Evolutionary conservation across 1,140 invertebrate species (phyloP).

Genomic region (Tetragnatha versicolor): DNA sequence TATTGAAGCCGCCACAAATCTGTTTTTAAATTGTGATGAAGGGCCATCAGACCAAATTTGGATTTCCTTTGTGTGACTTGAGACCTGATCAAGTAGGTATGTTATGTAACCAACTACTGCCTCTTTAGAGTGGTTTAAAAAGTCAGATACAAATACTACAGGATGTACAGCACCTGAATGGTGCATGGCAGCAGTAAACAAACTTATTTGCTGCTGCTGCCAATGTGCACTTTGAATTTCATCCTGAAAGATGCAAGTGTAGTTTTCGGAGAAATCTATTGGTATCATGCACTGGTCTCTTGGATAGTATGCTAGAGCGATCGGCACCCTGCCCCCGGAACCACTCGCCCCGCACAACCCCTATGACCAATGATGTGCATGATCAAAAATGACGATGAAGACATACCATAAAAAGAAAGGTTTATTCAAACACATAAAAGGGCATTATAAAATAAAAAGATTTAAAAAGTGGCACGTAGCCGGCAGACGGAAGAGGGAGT

Average conservation of each 20-base stretch:
- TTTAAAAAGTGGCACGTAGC: no score
- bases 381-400: no score
- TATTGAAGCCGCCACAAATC: neutral
- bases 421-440: no score
- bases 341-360: no score
- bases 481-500: no score
- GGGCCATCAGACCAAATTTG: slow-evolving; percentile 13
- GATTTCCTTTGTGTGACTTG: neutral
- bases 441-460: no score
- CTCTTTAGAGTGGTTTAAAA: neutral
- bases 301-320: no score
- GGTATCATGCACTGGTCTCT: no score
- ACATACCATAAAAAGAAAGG: no score
- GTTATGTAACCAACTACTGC: neutral
- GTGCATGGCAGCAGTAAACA: neutral
- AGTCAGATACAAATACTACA: neutral
- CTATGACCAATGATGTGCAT: no score
- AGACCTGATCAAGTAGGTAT: neutral
- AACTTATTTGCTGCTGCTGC: neutral
- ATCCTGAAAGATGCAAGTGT: neutral
- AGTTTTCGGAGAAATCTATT: slow-evolving; percentile 17
- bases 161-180: neutral
- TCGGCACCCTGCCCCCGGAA: no score
- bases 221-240: slow-evolving; percentile 22
- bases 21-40: slow-evolving; percentile 15